Base-by-base conservation (phyloP, 2,797 vertebrate genomes). In the Gymnoscopelus microlampas region DNA sequence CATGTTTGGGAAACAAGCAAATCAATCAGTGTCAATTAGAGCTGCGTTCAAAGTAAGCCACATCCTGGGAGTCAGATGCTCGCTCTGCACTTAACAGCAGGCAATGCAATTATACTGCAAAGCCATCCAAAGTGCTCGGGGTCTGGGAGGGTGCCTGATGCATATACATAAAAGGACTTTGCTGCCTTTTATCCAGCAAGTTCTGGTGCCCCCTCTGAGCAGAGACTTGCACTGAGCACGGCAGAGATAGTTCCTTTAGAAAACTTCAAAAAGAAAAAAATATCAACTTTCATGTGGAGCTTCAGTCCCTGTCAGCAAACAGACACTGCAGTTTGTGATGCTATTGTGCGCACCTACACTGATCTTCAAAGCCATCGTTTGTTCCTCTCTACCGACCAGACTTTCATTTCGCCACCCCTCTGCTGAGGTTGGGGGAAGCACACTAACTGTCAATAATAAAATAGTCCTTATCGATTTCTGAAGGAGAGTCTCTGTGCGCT, bases 21-120 rank as follows among this genome's bases (percentile, higher is more conserved):
- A 94, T 95, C 94, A 92, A 94, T 94, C 93, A 87, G 83, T 88
- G 92, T 94, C 94, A 94, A 92, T 95, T 94, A 93, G 83, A 85
- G 81, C 75, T 66, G 68, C 11, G 80, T 85, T 92, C 85, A 90
- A 92, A 92, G 91, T 71, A 62, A 87, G 78, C 88, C 91, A 90
- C 92, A 90, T 93, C 92, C 92, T 91, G 90, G 60, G 87, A 89
- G 84, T 81, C 87, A 76, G 87, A 80, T 78, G 39, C 79, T 83
- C 61, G 51, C 70, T 78, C 72, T 78, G 77, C 90, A 87, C 87
- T 84, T 82, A 93, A 83, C 92, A 93, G 93, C 91, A 76, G 89
- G 90, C 85, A 82, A 83, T 8, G 77, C 89, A 91, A 90, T 93
- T 93, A 91, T 71, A 13, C 79, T 70, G 79, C 81, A 83, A 86